Conservation (phyloP, 2,797 vertebrate genomes). For the Sandelia bainsii region DNA sequence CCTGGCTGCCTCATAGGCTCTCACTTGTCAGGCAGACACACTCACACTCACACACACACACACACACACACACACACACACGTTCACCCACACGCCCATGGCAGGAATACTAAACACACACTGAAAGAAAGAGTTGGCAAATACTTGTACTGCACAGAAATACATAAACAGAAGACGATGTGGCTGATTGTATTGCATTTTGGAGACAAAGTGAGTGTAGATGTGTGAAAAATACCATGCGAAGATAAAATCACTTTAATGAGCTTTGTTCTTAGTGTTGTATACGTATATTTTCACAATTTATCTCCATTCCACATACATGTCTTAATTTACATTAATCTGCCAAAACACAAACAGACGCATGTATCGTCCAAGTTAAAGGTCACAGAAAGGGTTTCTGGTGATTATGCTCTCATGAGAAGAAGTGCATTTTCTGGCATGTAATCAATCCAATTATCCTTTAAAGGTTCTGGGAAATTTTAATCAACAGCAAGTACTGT, state of each 20-base stretch:
- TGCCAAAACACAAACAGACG: neutral
- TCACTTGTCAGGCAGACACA: constrained; percentile 50
- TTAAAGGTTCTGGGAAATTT: constrained; percentile 57
- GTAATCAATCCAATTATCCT: constrained; percentile 58
- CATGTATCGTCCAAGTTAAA: constrained; percentile 2
- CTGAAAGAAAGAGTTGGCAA: constrained; percentile 14
- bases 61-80: constrained; percentile 34
- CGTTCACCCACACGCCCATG: constrained; percentile 40
- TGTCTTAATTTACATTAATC: neutral
- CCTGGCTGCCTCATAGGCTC: constrained; percentile 59
- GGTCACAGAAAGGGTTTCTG: neutral
- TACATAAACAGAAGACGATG: constrained; percentile 27
- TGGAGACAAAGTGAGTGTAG: neutral
- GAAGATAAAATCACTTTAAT: neutral
- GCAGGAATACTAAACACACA: constrained; percentile 59
- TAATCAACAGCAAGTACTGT: constrained; percentile 36
- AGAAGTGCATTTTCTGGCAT: constrained; percentile 36
- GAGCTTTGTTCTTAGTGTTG: neutral
- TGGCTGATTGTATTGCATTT: constrained; percentile 23
- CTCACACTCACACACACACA: constrained; percentile 53
- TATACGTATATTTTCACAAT: constrained; percentile 8
- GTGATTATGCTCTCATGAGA: constrained; percentile 18
- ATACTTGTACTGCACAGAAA: constrained; percentile 24
- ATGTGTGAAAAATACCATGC: neutral
- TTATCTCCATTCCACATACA: constrained; percentile 11